Base-by-base conservation (phyloP, 1,140 invertebrate species). In the Aphaenogaster ashmeadi region DNA sequence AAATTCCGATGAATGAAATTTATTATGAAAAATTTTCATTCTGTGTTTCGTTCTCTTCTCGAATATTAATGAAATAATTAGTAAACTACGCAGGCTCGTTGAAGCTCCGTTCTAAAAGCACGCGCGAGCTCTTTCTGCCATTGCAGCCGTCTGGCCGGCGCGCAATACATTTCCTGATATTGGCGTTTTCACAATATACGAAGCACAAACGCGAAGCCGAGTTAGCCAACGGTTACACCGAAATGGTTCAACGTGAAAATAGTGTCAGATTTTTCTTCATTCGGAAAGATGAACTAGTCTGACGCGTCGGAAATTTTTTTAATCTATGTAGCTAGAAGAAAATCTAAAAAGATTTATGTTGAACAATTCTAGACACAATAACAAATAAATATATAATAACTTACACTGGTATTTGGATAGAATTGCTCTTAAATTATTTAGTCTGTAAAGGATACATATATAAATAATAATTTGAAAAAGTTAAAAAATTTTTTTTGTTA, bases 131-230 rank as follows among this genome's bases (percentile, higher is more conserved):
- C 54, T 44, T 72, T 78, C 80, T 83, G 58, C 84, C 50, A 69
- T 41, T 56, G 71, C 64, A 77, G 9, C 60, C 44, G 41, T 58
- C 36, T 52, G 50, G 74, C 38, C 72, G 15, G 54, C 41, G 69
- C 66, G 86, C 89, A 87, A 89, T 90, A 69, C 71, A 64, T 74
- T 89, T 90, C 77, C 89, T 90, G 88, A 86, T 90, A 89, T 90
- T 90, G 89, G 71, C 89, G 89, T 90, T 87, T 90, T 66, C 78
- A 81, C 62, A 83, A 79, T 83, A 87, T 89, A 89, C 77, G 67
- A 74, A 74, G 44, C 69, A 77, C 56, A 36, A 77, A 66, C 41
- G 62, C 60, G 41, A 83, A 67, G 27, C 67, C 69, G 79, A 89
- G 84, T 60, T 47, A 54, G 69, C 67, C 78, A 56, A 75, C 44